phyloP scores from a whole-genome alignment of 2,888 invertebrate genomes.

The Eilema caniola region DNA sequence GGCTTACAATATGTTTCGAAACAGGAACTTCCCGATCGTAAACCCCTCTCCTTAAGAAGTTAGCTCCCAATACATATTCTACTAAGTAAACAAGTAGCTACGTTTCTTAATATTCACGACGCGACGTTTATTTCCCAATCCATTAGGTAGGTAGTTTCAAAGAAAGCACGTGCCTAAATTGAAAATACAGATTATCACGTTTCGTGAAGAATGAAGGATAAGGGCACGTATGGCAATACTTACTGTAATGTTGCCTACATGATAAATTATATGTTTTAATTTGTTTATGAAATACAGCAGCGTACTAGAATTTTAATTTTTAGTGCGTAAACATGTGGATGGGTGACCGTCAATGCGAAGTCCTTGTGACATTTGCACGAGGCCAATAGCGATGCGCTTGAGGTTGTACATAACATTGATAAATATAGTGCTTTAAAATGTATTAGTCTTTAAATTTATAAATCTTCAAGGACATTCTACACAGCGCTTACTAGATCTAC shows the following conservation, averaged over 20 bases:
- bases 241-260: neutral
- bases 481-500: too few species aligned
- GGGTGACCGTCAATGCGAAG: neutral
- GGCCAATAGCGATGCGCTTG: conserved; percentile 10
- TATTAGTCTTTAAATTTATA: too few species aligned
- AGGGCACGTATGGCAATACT: conserved; percentile 48
- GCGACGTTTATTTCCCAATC: conserved; percentile 27
- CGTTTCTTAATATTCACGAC: neutral
- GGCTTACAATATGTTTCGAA: too few species aligned
- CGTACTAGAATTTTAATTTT: neutral
- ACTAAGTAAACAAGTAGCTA: neutral
- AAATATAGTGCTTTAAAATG: too few species aligned
- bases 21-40: too few species aligned
- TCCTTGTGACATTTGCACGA: conserved; percentile 11
- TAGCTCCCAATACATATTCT: neutral
- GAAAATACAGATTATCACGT: conserved; percentile 45
- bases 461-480: too few species aligned
- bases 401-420: neutral
- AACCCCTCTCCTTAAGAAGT: too few species aligned
- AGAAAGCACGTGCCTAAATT: conserved; percentile 51
- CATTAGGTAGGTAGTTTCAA: conserved; percentile 18
- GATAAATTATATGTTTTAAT: conserved; percentile 9
- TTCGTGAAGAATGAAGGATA: conserved; percentile 35
- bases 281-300: conserved; percentile 10
- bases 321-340: conserved; percentile 3